Evolutionary conservation across 1,140 invertebrate species (phyloP).

Genomic region (Zaprionus ornatus): DNA sequence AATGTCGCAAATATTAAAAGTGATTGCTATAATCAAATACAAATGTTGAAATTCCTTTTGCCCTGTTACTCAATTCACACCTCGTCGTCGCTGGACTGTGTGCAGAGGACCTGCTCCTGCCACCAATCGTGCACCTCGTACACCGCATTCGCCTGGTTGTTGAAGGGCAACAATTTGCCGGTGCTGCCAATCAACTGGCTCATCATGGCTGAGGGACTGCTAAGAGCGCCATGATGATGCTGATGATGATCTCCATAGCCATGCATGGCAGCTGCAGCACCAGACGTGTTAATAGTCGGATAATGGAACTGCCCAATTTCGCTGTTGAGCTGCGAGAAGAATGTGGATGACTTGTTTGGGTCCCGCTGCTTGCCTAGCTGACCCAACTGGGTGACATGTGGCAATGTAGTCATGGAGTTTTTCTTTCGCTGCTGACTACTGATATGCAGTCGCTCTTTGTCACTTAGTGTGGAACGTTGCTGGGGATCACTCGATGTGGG

Average conservation of each 20-base stretch:
- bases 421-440: conserved; percentile 79
- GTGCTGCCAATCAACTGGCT: conserved; percentile 82
- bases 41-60: neutral
- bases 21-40: neutral
- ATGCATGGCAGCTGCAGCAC: conserved; percentile 25
- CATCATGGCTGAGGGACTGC: conserved; percentile 75
- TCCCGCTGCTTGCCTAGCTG: conserved; percentile 56
- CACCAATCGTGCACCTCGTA: conserved; percentile 88
- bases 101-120: conserved; percentile 87
- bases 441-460: conserved; percentile 86
- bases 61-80: conserved; percentile 18
- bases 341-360: conserved; percentile 51
- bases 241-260: conserved; percentile 46
- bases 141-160: conserved; percentile 85
- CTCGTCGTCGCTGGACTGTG: conserved; percentile 86
- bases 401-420: conserved; percentile 76
- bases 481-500: conserved; percentile 94
- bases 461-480: conserved; percentile 86
- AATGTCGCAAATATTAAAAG: neutral
- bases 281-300: conserved; percentile 60
- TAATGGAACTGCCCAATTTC: conserved; percentile 77
- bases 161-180: conserved; percentile 72
- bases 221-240: conserved; percentile 51
- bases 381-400: conserved; percentile 50
- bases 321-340: conserved; percentile 65